Evolutionary conservation across 2,797 vertebrate genomes (phyloP).

Genomic region (Mus spretus): DNA sequence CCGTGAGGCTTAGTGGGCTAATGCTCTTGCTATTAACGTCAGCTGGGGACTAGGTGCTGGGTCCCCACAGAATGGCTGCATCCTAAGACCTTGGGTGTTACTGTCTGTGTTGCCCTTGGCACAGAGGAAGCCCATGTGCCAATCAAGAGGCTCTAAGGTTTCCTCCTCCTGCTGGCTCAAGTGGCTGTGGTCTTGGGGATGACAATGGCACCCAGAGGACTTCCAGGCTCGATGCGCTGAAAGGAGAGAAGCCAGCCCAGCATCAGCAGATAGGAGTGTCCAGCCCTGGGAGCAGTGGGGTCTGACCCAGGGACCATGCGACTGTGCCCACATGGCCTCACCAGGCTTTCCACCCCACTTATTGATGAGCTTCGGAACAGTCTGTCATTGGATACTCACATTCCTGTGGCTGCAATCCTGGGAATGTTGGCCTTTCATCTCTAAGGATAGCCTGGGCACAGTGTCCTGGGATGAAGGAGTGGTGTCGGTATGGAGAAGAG

Average conservation of each 20-base stretch:
- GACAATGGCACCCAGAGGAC: slow-evolving; percentile 22
- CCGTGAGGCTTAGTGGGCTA: slow-evolving; percentile 72
- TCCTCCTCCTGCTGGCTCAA: slow-evolving; percentile 8
- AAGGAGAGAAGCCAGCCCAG: slow-evolving; percentile 33
- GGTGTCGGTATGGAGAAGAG: background rate
- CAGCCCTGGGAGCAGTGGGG: background rate
- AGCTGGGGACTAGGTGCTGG: background rate
- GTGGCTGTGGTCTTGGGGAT: slow-evolving; percentile 47
- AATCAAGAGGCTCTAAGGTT: slow-evolving; percentile 13
- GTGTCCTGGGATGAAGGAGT: slow-evolving; percentile 16
- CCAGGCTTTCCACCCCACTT: background rate
- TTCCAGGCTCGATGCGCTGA: background rate
- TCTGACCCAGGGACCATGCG: background rate
- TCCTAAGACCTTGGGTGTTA: background rate
- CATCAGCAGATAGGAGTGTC: background rate
- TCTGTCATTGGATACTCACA: slow-evolving; percentile 56
- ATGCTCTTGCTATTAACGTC: slow-evolving; percentile 61
- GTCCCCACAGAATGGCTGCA: background rate
- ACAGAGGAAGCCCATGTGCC: slow-evolving; percentile 34
- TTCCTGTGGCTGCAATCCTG: slow-evolving; percentile 57
- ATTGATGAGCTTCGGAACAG: background rate
- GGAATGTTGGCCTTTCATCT: slow-evolving; percentile 69
- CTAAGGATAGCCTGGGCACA: slow-evolving; percentile 60
- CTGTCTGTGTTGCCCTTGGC: slow-evolving; percentile 11
- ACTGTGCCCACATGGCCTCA: background rate